Evolutionary conservation across 1,140 invertebrate genomes (phyloP), one percentile per base, ranked within the genome.

Genomic region (Euura lappo): DNA sequence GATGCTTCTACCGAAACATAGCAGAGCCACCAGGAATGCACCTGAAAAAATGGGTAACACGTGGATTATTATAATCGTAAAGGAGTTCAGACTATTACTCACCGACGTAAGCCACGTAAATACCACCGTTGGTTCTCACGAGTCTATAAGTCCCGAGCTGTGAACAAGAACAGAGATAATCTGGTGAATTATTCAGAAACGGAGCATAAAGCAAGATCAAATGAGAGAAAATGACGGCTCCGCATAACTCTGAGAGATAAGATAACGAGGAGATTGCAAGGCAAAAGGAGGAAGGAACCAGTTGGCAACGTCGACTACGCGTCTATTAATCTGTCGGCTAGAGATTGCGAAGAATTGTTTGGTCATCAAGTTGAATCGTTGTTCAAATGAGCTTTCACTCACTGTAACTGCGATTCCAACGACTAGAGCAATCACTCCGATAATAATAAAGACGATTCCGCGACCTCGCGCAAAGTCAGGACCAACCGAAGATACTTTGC

Each of bases 401-500:
- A 92, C 91, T 2, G 95, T 96, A 3, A 98, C 92, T 71, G 93
- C 94, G 78, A 97, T 92, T 60, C 94, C 95, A 76, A 95, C 90
- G 70, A 91, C 85, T 69, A 94, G 85, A 76, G 91, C 90, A 69
- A 97, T 87, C 66, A 97, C 78, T 46, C 93, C 92, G 65, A 96
- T 80, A 66, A 96, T 90, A n/a, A 95, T 88, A 84, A 96, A 98
- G 68, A 95, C 89, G 46, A 93, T 93, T 71, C 93, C 94, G 78
- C 95, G 90, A 75, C 91, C 91, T 78, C 93, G 90, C 45, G 94
- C 93, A 89, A 95, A 97, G 77, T 94, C 91, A 6, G 93, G 91
- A 0, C 96, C 96, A 72, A 98, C 96, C 46, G 96, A 96, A 46
- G 96, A 98, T 80, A 98, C 94, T 89, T 96, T 97, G 74, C 96